Conservation (phyloP, 2,888 invertebrate species). For the Peribatodes rhomboidaria region DNA sequence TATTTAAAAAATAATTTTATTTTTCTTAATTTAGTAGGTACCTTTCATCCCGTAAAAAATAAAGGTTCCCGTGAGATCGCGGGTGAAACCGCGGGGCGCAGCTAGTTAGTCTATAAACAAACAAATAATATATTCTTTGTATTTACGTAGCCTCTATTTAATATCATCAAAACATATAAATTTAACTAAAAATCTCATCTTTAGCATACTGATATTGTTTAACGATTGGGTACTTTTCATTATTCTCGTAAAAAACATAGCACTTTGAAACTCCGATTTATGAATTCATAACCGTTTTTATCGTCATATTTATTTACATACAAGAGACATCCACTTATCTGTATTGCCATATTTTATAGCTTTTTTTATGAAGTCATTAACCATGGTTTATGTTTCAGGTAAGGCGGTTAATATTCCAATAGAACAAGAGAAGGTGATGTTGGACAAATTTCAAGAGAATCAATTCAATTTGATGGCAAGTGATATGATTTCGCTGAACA, state of each 20-base stretch:
- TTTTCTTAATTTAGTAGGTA: too few species aligned
- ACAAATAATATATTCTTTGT: too few species aligned
- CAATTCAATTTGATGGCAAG: conserved; percentile 99
- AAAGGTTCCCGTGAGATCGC: too few species aligned
- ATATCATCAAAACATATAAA: too few species aligned
- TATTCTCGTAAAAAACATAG: conserved; percentile 8
- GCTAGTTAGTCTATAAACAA: too few species aligned
- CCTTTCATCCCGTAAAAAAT: too few species aligned
- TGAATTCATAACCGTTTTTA: conserved; percentile 20
- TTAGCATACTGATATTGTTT: background rate
- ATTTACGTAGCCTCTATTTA: too few species aligned
- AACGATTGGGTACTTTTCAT: background rate
- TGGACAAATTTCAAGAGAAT: conserved; percentile 98
- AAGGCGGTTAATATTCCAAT: conserved; percentile 96
- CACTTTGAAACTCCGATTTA: conserved; percentile 9
- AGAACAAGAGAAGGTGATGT: conserved; percentile 94
- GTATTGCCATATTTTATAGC: conserved; percentile 20
- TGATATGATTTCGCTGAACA: conserved; percentile 98
- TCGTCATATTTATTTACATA: conserved; percentile 23
- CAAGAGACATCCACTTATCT: conserved; percentile 27
- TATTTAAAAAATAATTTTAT: too few species aligned
- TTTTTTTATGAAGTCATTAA: conserved; percentile 24
- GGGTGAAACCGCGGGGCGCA: too few species aligned
- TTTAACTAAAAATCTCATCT: background rate
- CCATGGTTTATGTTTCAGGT: conserved; percentile 65